Evolutionary conservation across 2,113 vertebrate genomes (phyloP).

Genomic region (Oryzias celebensis): DNA sequence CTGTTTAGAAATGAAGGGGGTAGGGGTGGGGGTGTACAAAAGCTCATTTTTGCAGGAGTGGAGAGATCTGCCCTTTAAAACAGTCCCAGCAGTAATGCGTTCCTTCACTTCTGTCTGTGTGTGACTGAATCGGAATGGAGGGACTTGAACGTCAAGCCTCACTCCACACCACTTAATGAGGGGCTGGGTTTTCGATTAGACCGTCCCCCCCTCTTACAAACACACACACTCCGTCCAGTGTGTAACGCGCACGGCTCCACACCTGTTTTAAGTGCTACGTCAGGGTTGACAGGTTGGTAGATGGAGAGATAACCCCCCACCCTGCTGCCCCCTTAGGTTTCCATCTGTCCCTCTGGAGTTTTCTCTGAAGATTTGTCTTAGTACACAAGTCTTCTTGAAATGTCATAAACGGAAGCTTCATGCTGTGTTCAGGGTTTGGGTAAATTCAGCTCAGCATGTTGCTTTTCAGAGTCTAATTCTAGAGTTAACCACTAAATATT

Average conservation of each 20-base stretch:
- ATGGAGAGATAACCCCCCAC: constrained; percentile 68
- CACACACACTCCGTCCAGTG: constrained; percentile 28
- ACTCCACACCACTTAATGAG: constrained; percentile 81
- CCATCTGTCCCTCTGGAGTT: constrained; percentile 25
- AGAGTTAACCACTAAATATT: no score
- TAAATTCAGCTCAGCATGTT: no score
- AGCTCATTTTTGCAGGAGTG: constrained; percentile 61
- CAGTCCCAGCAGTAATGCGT: constrained; percentile 45
- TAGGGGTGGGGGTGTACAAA: not conserved
- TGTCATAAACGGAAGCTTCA: no score
- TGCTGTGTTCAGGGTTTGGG: no score
- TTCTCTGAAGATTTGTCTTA: no score
- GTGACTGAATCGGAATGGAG: constrained; percentile 35
- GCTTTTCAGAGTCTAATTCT: no score
- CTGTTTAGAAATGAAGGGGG: no score
- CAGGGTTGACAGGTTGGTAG: constrained; percentile 62
- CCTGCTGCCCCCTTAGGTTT: constrained; percentile 26
- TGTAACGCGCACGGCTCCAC: constrained; percentile 57
- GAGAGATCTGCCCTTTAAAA: constrained; percentile 72
- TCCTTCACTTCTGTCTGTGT: constrained; percentile 8
- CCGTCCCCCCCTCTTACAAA: constrained; percentile 26
- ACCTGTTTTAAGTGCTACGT: constrained; percentile 77
- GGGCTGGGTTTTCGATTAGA: constrained; percentile 52
- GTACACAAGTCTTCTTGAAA: no score
- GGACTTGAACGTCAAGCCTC: constrained; percentile 61